Evolutionary conservation across 1,140 invertebrate genomes (phyloP), one percentile per base, ranked within the genome.

Genomic region (Palaemon carinicauda): DNA sequence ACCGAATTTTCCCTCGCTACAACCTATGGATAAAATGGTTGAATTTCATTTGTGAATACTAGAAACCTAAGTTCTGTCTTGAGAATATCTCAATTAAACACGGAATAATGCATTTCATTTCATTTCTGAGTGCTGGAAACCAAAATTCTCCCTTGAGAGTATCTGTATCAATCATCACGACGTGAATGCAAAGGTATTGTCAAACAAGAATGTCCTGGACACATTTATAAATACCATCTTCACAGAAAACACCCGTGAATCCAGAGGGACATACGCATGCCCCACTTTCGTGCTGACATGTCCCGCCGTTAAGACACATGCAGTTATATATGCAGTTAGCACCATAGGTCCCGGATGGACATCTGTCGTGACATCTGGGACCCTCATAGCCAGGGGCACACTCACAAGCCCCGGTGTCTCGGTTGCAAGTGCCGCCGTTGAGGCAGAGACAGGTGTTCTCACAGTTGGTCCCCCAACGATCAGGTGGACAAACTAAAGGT

Each of bases 371-470:
- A 91, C 98, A 99, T 56, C 93, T 93, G 41, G 93, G 91, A 1
- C 97, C 97, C 12, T 93, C 94, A 95, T 96, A 97, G 5, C 96
- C 97, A 33, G 96, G 95, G 87, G 94, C 91, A 91, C 97, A 98
- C 83, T 93, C 93, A 91, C 97, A 98, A 86, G 93, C 91, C 17
- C 97, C 97, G 41, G 91, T 96, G 97, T 88, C 93, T 93, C 52
- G 93, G 92, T 0, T 96, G 96, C 91, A 95, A 97, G 82, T 89
- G 92, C 77, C 94, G 94, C 3, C 91, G 90, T 93, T 93, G 56
- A 93, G 91, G 89, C 96, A 94, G 91, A 98, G 99, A 71, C 94
- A 92, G 19, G 92, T 91, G 90, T 97, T 95, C n/a, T 91, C 91
- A 90, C 97, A 98, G 69, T 96, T 94, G 69, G 94, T 93, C 69